Percentiles rank a stretch among this genome's conserved stretches.
phyloP scores from a whole-genome alignment of 2,113 vertebrate species.

The human region DNA sequence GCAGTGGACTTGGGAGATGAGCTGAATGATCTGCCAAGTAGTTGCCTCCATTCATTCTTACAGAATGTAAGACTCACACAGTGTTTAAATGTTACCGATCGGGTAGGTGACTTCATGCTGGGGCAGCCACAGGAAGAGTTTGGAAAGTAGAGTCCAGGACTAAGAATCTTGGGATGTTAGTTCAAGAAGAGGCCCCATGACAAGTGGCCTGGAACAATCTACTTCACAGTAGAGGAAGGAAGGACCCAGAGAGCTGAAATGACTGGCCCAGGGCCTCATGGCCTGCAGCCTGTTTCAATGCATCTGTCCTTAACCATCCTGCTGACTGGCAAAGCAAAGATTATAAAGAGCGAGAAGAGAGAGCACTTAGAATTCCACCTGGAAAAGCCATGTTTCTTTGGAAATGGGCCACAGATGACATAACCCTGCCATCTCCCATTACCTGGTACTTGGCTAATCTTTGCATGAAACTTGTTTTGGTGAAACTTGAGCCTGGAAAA shows the following conservation, averaged over 20 bases:
- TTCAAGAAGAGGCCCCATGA: neutral
- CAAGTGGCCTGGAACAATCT: neutral
- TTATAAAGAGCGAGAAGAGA: conserved; percentile 16
- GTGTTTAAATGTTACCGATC: neutral
- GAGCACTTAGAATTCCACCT: conserved; percentile 45
- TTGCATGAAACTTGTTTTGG: conserved; percentile 75
- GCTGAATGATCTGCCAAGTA: neutral
- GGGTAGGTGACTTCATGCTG: neutral
- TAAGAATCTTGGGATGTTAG: neutral
- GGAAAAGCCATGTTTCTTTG: conserved; percentile 68
- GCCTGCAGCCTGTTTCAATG: neutral
- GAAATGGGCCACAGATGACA: conserved; percentile 64
- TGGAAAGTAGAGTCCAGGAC: neutral
- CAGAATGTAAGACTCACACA: neutral
- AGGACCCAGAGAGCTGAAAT: neutral
- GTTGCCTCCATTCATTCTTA: neutral
- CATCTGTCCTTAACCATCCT: neutral
- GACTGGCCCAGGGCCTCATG: neutral
- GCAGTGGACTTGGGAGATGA: neutral
- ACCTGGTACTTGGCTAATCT: conserved; percentile 71
- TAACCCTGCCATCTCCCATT: conserved; percentile 71
- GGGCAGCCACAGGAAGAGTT: neutral
- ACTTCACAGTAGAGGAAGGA: neutral
- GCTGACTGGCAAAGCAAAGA: neutral
- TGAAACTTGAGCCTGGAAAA: conserved; percentile 76